These are phyloP conservation scores for Streptopelia turtur DNA, from an alignment of 2,797 vertebrate genomes.

Conservation along the genomic window DNA sequence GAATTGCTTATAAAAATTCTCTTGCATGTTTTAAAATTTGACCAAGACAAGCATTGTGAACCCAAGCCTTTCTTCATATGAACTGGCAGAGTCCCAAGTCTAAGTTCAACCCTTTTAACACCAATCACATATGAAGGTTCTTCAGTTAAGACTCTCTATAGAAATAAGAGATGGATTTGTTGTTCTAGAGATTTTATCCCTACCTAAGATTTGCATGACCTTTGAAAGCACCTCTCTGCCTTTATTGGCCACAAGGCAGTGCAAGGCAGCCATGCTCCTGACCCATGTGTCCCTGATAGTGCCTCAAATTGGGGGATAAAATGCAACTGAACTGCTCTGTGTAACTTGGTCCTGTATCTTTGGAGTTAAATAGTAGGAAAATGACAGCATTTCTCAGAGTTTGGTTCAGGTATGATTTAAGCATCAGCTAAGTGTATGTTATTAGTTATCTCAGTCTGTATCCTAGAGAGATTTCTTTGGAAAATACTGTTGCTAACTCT, in stretches of 20 bases:
- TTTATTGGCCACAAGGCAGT: not conserved
- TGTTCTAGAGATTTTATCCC: not conserved
- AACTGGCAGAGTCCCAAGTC: not conserved
- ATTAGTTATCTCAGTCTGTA: not conserved
- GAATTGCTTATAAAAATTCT: not conserved
- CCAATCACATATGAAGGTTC: not conserved
- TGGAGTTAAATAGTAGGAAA: not conserved
- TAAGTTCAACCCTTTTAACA: not conserved
- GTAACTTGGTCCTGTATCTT: not conserved
- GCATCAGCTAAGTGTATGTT: not conserved
- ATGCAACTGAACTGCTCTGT: not conserved
- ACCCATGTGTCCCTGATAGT: not conserved
- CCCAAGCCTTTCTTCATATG: not conserved
- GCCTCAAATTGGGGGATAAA: fast-evolving
- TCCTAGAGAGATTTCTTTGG: not conserved
- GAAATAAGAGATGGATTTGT: not conserved
- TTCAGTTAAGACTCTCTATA: not conserved
- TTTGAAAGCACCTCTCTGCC: not conserved
- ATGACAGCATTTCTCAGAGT: fast-evolving
- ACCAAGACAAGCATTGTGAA: not conserved
- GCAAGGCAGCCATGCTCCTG: not conserved
- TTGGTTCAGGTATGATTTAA: not conserved
- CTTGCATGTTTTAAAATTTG: not conserved
- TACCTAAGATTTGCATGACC: not conserved
- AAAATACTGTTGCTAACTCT: not conserved